phyloP scores from a whole-genome alignment of 2,797 vertebrate species.

The Coracias cyanogaster region DNA sequence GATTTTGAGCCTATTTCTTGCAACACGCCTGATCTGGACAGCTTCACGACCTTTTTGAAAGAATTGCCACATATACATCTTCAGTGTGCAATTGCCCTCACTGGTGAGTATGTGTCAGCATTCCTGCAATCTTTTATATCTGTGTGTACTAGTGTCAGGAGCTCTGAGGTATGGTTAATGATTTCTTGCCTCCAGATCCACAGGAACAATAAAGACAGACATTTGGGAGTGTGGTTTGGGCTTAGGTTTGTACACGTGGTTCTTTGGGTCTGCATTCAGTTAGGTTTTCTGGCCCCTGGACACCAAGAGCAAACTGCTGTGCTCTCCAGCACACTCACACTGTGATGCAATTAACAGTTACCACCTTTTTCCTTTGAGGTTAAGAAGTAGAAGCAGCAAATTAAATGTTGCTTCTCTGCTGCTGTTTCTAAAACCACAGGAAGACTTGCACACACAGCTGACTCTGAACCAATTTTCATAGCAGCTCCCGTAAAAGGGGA shows the following conservation, averaged over 20 bases:
- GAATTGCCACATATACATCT: background rate
- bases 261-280: background rate
- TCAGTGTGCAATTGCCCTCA: background rate
- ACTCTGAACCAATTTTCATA: background rate
- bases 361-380: background rate
- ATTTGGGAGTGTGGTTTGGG: background rate
- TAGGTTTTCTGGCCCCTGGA: background rate
- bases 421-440: slow-evolving; percentile 24
- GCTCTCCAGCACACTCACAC: fast-evolving
- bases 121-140: background rate
- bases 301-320: background rate
- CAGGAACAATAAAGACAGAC: background rate
- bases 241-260: background rate
- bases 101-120: background rate
- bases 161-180: background rate
- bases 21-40: background rate
- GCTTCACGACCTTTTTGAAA: background rate
- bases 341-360: slow-evolving; percentile 12
- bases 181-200: background rate
- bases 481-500: background rate
- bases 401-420: slow-evolving; percentile 24
- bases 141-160: background rate
- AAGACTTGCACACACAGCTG: background rate
- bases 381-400: slow-evolving; percentile 16
- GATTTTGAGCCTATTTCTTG: background rate